Conservation (phyloP, 1,140 invertebrate genomes). For the Spodoptera litura region DNA sequence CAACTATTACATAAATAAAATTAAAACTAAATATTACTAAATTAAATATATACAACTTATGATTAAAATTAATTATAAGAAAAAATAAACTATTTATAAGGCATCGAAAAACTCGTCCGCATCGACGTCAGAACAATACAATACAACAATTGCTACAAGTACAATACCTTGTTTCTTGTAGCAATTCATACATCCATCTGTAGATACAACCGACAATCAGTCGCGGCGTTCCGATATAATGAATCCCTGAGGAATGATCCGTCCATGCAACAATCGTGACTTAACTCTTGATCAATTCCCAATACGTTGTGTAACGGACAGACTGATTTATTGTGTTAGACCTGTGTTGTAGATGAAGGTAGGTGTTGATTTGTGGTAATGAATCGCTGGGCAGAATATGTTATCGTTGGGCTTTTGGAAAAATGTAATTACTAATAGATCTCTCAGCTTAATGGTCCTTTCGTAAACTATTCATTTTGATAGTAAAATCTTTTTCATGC, state of each 20-base stretch:
- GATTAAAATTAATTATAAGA: no score
- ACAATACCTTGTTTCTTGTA: neutral
- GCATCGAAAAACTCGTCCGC: no score
- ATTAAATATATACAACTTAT: no score
- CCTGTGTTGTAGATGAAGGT: conserved; percentile 15
- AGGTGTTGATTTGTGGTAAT: neutral
- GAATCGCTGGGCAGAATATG: neutral
- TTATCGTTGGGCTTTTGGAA: no score
- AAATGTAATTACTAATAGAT: no score
- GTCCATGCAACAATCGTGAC: conserved; percentile 79
- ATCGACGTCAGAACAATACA: no score
- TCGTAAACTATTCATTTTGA: no score
- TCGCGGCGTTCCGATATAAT: conserved; percentile 73
- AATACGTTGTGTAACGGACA: conserved; percentile 65
- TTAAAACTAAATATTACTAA: no score
- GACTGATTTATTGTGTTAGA: conserved; percentile 65
- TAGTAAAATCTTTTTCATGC: no score
- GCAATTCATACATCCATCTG: conserved; percentile 18
- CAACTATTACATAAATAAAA: no score
- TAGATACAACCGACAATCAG: conserved; percentile 71
- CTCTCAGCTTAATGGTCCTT: neutral
- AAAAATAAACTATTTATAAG: no score
- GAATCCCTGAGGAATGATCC: conserved; percentile 77
- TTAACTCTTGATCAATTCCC: conserved; percentile 82
- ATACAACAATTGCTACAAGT: no score